Conservation (phyloP, 53 echinoderm and acorn worm genomes). For the Astropecten irregularis region DNA sequence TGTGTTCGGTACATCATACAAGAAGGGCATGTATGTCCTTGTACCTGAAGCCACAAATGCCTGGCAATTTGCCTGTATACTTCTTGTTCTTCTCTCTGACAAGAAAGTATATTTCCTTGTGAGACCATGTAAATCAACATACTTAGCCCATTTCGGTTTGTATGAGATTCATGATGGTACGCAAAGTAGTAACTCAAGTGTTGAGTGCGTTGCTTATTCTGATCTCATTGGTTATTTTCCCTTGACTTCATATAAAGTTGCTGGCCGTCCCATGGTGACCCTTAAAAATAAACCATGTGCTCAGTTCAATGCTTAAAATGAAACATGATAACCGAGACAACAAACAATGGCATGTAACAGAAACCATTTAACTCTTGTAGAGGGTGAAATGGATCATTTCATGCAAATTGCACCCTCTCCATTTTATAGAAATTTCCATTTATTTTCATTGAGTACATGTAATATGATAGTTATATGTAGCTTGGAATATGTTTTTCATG, state of each 20-base stretch:
- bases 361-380: not conserved
- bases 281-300: conserved; percentile 30
- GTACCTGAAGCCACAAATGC: conserved; percentile 4
- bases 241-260: conserved; percentile 32
- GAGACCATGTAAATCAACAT: conserved; percentile 27
- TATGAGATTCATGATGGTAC: conserved; percentile 38
- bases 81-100: conserved; percentile 55
- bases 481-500: too few relatives aligned
- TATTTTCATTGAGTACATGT: too few relatives aligned
- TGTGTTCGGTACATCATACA: conserved; percentile 47
- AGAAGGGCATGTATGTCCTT: conserved; percentile 45
- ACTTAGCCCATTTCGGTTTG: conserved; percentile 10
- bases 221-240: conserved; percentile 28
- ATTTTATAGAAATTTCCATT: too few relatives aligned
- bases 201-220: conserved; percentile 12
- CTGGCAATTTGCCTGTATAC: conserved; percentile 64
- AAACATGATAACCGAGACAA: too few relatives aligned
- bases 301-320: conserved; percentile 13
- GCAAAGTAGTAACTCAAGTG: conserved; percentile 13
- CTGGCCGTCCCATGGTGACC: conserved; percentile 16
- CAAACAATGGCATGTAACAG: not conserved
- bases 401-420: too few relatives aligned
- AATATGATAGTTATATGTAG: too few relatives aligned
- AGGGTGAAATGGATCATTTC: too few relatives aligned
- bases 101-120: conserved; percentile 19